Conservation (phyloP, 2,797 vertebrate genomes). For the Chiloscyllium punctatum region DNA sequence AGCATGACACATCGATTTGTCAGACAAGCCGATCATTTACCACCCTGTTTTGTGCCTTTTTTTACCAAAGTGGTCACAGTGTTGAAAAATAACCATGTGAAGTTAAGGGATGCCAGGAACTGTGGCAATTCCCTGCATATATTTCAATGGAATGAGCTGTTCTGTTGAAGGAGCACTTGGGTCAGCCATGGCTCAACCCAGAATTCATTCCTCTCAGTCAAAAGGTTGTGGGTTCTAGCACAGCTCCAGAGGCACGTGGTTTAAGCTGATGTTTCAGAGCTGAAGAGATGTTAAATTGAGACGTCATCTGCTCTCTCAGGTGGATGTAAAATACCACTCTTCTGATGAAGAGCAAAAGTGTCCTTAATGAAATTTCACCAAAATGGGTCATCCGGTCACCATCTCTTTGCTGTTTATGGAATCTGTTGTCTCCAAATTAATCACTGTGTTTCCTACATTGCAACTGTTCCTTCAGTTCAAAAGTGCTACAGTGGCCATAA, state of each 20-base stretch:
- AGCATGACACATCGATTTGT: too few species aligned
- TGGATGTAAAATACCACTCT: background rate
- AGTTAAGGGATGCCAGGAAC: background rate
- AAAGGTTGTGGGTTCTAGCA: background rate
- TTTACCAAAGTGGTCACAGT: background rate
- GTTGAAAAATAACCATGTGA: background rate
- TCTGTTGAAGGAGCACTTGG: background rate
- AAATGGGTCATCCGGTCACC: background rate
- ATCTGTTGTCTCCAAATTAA: background rate
- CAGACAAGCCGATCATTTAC: background rate
- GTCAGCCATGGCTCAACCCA: background rate
- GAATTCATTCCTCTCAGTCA: background rate
- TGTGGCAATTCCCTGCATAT: background rate
- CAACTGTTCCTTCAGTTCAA: background rate
- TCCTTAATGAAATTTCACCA: background rate
- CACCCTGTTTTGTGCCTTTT: background rate
- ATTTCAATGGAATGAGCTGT: background rate
- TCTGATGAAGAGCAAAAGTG: background rate
- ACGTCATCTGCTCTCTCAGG: background rate
- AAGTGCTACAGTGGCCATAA: background rate
- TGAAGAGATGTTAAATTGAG: background rate
- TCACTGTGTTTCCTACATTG: background rate
- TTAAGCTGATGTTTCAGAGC: background rate
- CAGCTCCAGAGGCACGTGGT: background rate
- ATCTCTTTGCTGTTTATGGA: background rate